Base-by-base conservation (phyloP, 1,140 invertebrate species). In the Teleopsis dalmanni region DNA sequence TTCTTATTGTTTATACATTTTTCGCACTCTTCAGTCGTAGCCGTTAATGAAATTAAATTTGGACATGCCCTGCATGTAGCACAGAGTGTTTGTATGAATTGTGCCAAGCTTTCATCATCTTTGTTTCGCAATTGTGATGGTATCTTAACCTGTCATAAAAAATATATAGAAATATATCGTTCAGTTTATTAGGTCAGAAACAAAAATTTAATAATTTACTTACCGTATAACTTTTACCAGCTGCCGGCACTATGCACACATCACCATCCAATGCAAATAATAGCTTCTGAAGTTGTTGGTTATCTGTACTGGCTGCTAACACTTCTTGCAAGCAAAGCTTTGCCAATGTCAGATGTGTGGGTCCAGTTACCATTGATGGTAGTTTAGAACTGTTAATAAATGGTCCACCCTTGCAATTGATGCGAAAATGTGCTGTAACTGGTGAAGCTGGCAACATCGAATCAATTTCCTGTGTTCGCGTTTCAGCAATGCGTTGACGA, bases 391-490 rank as follows among this genome's bases (percentile, higher is more conserved):
- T 62, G 50, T 74, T 74, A 21, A 77, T 65, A 9, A 73, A 68
- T 14, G 72, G 71, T 9, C 75, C 75, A 10, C 72, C 73, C 35
- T 62, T 64, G 55, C 75, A 77, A 26, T 64, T 65, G 52, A 70
- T 73, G 48, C 71, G 62, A 47, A 76, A 68, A 47, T 76, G 68
- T 11, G 67, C 67, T 23, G 67, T 70, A 4, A 66, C 65, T 8
- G 68, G 67, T 14, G 63, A 60, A 2, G 67, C 65, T 6, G 68
- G 62, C 14, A 62, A 50, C 61, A 70, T 66, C 35, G 65, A 54
- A 53, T 70, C 62, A 4, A 61, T 53, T 40, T 68, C 63, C 13
- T 60, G 52, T 2, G 66, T 54, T 16, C 65, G 44, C 1, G 67
- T 60, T 35, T 67, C 62, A 21, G 21, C 18, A 31, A 31, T 44